Conservation (phyloP, 2,888 invertebrate genomes). For the Dryococelus australis region DNA sequence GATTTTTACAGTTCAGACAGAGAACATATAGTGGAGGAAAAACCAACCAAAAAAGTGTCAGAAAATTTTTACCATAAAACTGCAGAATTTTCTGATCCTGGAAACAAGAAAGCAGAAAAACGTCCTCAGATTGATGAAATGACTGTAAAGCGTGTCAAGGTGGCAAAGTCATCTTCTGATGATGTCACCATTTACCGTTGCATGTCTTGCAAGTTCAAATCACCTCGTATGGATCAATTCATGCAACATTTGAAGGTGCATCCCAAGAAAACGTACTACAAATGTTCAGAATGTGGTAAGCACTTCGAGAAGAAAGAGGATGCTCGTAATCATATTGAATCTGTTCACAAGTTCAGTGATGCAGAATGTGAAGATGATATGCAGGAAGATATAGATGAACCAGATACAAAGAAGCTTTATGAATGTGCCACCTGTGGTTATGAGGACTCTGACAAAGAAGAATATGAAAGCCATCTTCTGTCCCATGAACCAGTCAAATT, state of each 20-base stretch:
- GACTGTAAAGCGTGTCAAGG: background rate
- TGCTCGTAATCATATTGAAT: conserved; percentile 39
- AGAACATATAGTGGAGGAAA: background rate
- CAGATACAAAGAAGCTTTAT: conserved; percentile 28
- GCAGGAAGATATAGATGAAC: background rate
- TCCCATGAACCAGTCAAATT: conserved; percentile 32
- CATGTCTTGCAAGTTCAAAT: conserved; percentile 32
- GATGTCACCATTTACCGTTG: conserved; percentile 35
- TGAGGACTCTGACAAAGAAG: conserved; percentile 30
- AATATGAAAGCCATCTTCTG: conserved; percentile 38
- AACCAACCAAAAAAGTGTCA: background rate
- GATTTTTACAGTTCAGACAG: background rate
- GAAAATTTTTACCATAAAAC: background rate
- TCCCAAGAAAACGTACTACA: conserved; percentile 33
- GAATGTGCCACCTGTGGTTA: conserved; percentile 41
- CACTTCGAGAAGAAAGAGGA: conserved; percentile 40
- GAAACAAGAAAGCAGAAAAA: background rate
- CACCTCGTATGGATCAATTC: conserved; percentile 19
- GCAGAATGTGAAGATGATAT: background rate
- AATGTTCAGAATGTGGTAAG: conserved; percentile 44
- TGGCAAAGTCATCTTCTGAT: background rate
- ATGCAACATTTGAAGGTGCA: conserved; percentile 34
- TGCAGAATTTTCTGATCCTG: background rate
- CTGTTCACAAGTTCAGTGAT: conserved; percentile 35
- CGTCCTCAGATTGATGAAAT: background rate